phyloP scores from a whole-genome alignment of 2,888 invertebrate genomes.

The Chalcis sispes region DNA sequence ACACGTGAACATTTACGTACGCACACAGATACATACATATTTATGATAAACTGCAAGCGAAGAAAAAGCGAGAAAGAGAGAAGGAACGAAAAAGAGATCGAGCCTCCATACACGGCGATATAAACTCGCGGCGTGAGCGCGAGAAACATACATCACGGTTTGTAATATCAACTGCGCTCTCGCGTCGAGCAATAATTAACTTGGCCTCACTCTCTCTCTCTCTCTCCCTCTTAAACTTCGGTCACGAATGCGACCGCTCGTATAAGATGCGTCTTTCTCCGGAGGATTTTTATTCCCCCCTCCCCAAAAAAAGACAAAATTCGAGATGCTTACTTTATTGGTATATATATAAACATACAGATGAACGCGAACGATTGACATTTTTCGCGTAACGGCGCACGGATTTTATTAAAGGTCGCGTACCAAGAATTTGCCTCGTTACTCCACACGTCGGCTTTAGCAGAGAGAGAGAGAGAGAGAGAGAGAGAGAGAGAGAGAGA shows the following conservation, averaged over 20 bases:
- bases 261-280: too few species aligned
- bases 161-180: constrained; percentile 60
- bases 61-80: not conserved
- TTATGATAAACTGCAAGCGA: not conserved
- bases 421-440: constrained; percentile 51
- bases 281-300: not conserved
- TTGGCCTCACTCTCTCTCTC: constrained; percentile 21
- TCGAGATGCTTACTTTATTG: not conserved
- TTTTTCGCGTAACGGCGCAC: constrained; percentile 37
- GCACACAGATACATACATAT: not conserved
- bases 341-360: constrained; percentile 3
- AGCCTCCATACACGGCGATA: constrained; percentile 7
- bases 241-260: too few species aligned
- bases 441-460: not conserved
- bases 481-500: too few species aligned
- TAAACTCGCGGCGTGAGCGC: constrained; percentile 46
- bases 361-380: constrained; percentile 54
- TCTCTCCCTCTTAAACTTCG: not conserved
- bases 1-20: not conserved
- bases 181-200: constrained; percentile 44
- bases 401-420: constrained; percentile 51
- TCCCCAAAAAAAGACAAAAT: not conserved
- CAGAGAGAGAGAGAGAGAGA: too few species aligned
- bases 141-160: constrained; percentile 58
- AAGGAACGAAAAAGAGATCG: constrained; percentile 15